Base-by-base conservation (phyloP, 2,797 vertebrate genomes). In the Staurois parvus region DNA sequence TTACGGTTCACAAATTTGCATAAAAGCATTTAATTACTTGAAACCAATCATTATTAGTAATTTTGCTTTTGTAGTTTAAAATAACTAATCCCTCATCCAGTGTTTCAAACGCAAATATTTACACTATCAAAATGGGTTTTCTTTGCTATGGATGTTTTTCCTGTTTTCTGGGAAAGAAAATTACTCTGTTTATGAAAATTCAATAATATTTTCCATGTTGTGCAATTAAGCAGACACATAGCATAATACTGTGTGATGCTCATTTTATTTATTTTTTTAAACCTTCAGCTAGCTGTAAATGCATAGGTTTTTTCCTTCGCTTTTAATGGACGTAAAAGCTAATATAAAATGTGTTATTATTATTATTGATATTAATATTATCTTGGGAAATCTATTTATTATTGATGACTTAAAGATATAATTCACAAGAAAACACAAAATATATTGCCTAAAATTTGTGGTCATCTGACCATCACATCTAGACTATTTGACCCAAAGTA, bases 21-120 rank as follows among this genome's bases (percentile, higher is more conserved):
- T 99, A 97, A 97, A 98, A 97, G 94, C 96, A 96, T 96, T 92
- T 94, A 94, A 94, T 96, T 96, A 96, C 90, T 92, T 91, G 88
- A 96, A 98, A 97, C 96, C 95, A 95, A 94, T 97, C 94, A 97
- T 97, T 98, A 98, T 92, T 95, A 94, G 96, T 92, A 94, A 96
- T 97, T 97, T 97, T 94, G 94, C 93, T 94, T 93, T 94, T 95
- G 95, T 96, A 94, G 91, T 93, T 96, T 96, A 92, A 95, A 96
- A 96, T 95, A 96, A 96, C 94, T 91, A 92, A 93, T 90, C 86
- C 85, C 69, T 93, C 89, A 90, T 72, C 94, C 93, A 94, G 93
- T 91, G 94, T 94, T 96, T 94, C 94, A 94, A 94, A 96, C 93
- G 94, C 93, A 96, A 97, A 97, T 97, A 96, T 97, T 96, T 96